Conservation (phyloP, 2,113 vertebrate species). For the Otis tarda region DNA sequence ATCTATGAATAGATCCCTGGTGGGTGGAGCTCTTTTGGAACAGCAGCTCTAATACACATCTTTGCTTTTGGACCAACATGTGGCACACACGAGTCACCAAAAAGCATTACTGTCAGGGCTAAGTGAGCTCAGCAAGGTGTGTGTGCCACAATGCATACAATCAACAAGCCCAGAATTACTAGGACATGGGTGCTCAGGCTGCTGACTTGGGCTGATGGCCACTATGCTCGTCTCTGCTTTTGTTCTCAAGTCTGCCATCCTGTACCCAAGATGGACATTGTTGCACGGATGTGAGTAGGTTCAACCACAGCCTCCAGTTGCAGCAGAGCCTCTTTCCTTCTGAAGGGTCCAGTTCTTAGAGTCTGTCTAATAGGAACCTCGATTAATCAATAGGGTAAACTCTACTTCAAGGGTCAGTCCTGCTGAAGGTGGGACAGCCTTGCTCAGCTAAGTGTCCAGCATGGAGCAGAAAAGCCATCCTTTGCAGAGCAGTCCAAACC, state of each 20-base stretch:
- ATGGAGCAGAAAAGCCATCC: not conserved
- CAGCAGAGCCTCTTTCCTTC: not conserved
- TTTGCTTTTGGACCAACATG: not conserved
- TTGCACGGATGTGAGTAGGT: not conserved
- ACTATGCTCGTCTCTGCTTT: not conserved
- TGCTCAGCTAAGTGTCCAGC: not conserved
- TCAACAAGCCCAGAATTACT: not conserved
- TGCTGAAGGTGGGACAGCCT: not conserved
- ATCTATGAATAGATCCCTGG: not conserved
- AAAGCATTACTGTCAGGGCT: not conserved
- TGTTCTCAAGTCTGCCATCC: not conserved
- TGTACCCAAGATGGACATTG: not conserved
- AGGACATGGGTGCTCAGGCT: not conserved
- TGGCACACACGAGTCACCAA: not conserved
- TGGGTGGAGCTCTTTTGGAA: not conserved
- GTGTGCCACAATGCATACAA: not conserved
- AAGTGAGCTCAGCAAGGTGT: not conserved
- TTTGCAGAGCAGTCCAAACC: not conserved
- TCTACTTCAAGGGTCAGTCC: not conserved
- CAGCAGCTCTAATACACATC: not conserved
- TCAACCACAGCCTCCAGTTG: not conserved
- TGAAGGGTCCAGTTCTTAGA: not conserved
- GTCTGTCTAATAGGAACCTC: not conserved
- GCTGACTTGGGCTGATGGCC: not conserved
- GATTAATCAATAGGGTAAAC: not conserved